Evolutionary conservation across 2,797 vertebrate species (phyloP), one percentile per base, ranked within the genome.

Genomic region (Poecilia gillii): DNA sequence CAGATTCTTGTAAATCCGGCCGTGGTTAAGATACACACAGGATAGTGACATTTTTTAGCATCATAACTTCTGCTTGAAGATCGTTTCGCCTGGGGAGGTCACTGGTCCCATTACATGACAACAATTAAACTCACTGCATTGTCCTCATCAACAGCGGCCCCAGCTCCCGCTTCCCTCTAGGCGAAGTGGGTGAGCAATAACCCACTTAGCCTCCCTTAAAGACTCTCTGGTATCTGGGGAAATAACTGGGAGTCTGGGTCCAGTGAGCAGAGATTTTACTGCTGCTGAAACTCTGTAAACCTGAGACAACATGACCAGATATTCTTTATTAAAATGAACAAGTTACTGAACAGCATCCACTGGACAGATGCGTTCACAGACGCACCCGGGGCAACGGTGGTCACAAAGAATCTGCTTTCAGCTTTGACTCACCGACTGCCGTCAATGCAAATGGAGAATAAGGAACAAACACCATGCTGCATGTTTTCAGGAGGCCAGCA

Each of bases 81-180:
- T 74, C 1, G 78, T 64, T 81, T 70, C 3, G 83, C 84, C 85
- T 4, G 8, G 0, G 12, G 4, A 80, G 83, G 80, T 83, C 79
- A 72, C 62, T 59, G 59, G 77, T 82, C 79, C 74, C 81, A 82
- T 89, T 82, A 84, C 81, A 57, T 71, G 76, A 85, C 81, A 83
- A 86, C 82, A 85, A 87, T 92, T 90, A 91, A 76, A 64, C 78
- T 89, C 66, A 1, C 79, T 62, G 78, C 80, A 84, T 78, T 73
- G 75, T 87, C 74, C 83, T 89, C 86, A 85, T 90, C 88, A 89
- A 84, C 83, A 82, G 83, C 80, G 36, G n/a, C 80, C 47, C 45
- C 77, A 82, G 79, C 57, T 33, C 45, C 81, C 28, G 0, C 49
- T 39, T 53, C 49, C 72, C 81, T 68, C 20, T 14, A 28, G 81